Conservation (phyloP, 1,140 invertebrate species). For the Drosophila arizonae region DNA sequence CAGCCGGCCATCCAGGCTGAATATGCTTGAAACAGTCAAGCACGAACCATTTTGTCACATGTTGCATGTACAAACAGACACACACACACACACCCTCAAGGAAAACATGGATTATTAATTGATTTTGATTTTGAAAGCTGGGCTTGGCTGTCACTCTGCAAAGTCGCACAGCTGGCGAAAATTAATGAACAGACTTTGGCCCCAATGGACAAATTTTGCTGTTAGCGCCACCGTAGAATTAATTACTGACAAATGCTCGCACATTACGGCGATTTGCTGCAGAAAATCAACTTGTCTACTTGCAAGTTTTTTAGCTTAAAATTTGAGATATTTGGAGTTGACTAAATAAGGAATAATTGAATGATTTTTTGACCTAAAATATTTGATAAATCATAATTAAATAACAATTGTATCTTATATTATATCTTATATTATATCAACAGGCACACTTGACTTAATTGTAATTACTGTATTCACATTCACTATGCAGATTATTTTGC, state of each 20-base stretch:
- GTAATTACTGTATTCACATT: too few relatives aligned
- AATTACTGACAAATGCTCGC: slow-evolving; percentile 55
- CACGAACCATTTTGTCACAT: slow-evolving; percentile 48
- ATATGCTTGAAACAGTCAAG: neutral
- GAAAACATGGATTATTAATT: slow-evolving; percentile 60
- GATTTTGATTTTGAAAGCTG: slow-evolving; percentile 39
- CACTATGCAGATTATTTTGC: too few relatives aligned
- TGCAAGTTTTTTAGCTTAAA: too few relatives aligned
- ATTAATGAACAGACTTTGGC: slow-evolving; percentile 53
- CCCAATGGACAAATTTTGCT: slow-evolving; percentile 29
- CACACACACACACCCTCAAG: neutral
- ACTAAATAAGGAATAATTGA: too few relatives aligned
- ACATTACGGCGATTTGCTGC: too few relatives aligned
- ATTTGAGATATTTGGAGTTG: too few relatives aligned
- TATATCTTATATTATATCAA: too few relatives aligned
- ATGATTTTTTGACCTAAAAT: neutral
- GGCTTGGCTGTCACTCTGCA: slow-evolving; percentile 15
- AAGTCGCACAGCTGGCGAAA: slow-evolving; percentile 41
- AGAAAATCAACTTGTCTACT: too few relatives aligned
- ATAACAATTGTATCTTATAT: too few relatives aligned
- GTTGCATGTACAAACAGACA: slow-evolving; percentile 40
- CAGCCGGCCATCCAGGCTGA: neutral
- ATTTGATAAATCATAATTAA: too few relatives aligned
- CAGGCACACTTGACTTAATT: too few relatives aligned
- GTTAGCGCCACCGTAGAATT: slow-evolving; percentile 38